These are phyloP conservation scores for Aspidiotus rigidus DNA, from an alignment of 2,888 invertebrate species.

Conservation along the genomic window DNA sequence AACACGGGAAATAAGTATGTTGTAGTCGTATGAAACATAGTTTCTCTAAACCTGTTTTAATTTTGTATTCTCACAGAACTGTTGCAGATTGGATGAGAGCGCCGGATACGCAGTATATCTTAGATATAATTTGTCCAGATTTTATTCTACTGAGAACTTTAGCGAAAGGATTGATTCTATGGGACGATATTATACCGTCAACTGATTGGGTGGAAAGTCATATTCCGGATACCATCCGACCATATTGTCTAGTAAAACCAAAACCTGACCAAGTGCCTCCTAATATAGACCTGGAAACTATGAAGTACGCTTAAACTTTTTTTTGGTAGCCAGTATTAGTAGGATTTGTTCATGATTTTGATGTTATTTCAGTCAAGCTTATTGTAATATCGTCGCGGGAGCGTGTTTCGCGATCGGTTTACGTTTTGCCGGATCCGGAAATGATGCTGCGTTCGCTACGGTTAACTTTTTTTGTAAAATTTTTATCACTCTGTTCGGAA, in stretches of 20 bases:
- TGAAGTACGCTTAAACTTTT: constrained; percentile 58
- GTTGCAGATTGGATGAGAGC: constrained; percentile 85
- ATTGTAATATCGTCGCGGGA: constrained; percentile 91
- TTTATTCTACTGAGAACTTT: constrained; percentile 73
- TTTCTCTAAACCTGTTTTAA: constrained; percentile 12
- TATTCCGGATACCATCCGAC: constrained; percentile 65
- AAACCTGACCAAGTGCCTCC: constrained; percentile 50
- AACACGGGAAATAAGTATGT: constrained; percentile 60
- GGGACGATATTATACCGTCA: constrained; percentile 74
- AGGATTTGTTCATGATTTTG: background rate
- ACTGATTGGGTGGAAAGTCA: constrained; percentile 75
- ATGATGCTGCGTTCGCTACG: constrained; percentile 67
- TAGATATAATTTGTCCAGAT: constrained; percentile 88
- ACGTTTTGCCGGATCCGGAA: constrained; percentile 85
- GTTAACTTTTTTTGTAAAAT: constrained; percentile 63
- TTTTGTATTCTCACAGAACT: constrained; percentile 47
- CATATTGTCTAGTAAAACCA: constrained; percentile 68
- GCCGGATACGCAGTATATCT: constrained; percentile 77
- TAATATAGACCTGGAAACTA: constrained; percentile 78
- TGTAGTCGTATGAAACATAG: background rate
- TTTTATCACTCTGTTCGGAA: constrained; percentile 58
- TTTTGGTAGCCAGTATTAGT: background rate
- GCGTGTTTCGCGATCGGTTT: constrained; percentile 89
- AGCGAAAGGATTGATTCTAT: constrained; percentile 73
- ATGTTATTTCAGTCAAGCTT: constrained; percentile 66